phyloP scores from a whole-genome alignment of 2,113 vertebrate genomes.

The Perca flavescens region DNA sequence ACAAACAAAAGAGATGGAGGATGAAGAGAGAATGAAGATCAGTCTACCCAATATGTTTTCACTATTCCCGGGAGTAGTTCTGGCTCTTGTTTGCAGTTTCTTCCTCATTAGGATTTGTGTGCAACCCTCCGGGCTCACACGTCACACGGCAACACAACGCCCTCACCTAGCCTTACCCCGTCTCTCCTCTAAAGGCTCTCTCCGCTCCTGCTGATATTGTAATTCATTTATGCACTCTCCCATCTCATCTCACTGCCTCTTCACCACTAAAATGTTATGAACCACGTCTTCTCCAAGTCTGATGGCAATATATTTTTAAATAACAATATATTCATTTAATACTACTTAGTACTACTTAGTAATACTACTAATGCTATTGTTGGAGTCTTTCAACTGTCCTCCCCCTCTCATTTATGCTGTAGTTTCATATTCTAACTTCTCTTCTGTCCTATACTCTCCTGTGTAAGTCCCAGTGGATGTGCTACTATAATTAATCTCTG shows the following conservation, averaged over 20 bases:
- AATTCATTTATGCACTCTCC: constrained; percentile 28
- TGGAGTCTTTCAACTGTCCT: constrained; percentile 15
- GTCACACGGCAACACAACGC: constrained; percentile 59
- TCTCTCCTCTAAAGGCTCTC: constrained; percentile 9
- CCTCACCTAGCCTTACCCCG: constrained; percentile 26
- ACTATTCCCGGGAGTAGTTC: constrained; percentile 51
- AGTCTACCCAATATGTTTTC: constrained; percentile 34
- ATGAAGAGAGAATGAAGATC: constrained; percentile 38
- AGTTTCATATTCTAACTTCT: constrained; percentile 3
- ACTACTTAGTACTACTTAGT: constrained; percentile 1
- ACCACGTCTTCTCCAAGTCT: constrained; percentile 14
- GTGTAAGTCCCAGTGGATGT: constrained; percentile 48
- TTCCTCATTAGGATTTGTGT: constrained; percentile 75
- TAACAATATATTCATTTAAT: constrained; percentile 15
- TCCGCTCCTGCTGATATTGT: constrained; percentile 27
- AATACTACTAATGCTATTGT: constrained; percentile 16
- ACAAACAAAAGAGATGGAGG: background rate
- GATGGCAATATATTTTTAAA: constrained; percentile 3
- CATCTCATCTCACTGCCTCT: constrained; percentile 1
- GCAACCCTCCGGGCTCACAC: constrained; percentile 38
- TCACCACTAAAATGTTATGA: background rate
- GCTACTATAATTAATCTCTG: constrained; percentile 61
- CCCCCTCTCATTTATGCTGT: constrained; percentile 9
- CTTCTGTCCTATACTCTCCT: constrained; percentile 4
- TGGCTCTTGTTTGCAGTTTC: constrained; percentile 58